phyloP scores from a whole-genome alignment of 23 tunicate species.

The Diplosoma virens region DNA sequence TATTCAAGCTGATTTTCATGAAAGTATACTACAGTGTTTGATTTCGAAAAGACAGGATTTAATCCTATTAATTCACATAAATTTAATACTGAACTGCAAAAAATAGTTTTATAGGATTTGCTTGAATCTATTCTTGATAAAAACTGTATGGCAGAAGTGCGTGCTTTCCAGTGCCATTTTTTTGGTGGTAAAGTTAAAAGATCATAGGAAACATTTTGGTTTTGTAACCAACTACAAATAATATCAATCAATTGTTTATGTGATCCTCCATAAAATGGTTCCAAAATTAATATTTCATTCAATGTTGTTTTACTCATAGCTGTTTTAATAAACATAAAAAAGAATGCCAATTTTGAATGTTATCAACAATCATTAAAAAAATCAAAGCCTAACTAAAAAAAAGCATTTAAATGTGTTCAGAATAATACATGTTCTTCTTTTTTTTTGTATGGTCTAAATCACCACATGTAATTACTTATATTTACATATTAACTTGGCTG shows the following conservation, averaged over 20 bases:
- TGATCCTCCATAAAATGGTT: slow-evolving; percentile 93
- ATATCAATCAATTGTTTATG: slow-evolving; percentile 78
- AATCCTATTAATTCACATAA: slow-evolving; percentile 72
- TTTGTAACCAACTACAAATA: neutral
- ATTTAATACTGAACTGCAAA: slow-evolving; percentile 73
- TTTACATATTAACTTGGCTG: no score
- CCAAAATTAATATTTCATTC: slow-evolving; percentile 48
- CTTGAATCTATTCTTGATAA: slow-evolving; percentile 27
- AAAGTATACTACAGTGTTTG: slow-evolving; percentile 82
- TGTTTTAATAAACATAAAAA: no score
- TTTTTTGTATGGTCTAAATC: no score
- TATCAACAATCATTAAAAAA: no score
- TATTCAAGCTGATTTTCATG: slow-evolving; percentile 97
- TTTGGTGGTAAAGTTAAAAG: slow-evolving; percentile 69
- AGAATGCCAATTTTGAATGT: no score
- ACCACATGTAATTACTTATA: no score
- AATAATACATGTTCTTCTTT: no score
- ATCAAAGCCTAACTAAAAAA: no score
- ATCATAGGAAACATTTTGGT: slow-evolving; percentile 7
- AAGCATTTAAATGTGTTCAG: no score
- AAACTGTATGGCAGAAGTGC: slow-evolving; percentile 63
- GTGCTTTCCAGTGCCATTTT: slow-evolving; percentile 96
- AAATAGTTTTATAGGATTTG: slow-evolving; percentile 36
- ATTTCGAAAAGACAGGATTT: slow-evolving; percentile 18
- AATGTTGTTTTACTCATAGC: no score